Percentiles rank a stretch among this genome's conserved stretches.
phyloP scores from a whole-genome alignment of 2,888 invertebrate genomes.

The Pyrrhosoma nymphula region DNA sequence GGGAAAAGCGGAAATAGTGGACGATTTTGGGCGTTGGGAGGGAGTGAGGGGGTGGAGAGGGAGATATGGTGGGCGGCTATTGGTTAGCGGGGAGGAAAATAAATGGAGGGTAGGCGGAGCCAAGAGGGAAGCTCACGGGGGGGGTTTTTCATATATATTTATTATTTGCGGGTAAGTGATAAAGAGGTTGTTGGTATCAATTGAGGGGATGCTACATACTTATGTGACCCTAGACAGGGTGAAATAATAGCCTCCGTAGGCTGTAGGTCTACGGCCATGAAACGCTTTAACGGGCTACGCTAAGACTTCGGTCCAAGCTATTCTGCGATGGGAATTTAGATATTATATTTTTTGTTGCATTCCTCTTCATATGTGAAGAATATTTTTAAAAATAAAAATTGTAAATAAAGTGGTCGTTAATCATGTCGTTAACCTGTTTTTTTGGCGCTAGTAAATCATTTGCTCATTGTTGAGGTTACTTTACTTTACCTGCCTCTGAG shows the following conservation, averaged over 20 bases:
- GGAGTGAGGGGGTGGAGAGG: neutral
- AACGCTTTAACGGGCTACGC: no score
- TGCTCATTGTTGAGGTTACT: no score
- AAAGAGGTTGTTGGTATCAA: neutral
- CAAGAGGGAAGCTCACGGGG: neutral
- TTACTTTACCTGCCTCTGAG: no score
- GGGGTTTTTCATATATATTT: neutral
- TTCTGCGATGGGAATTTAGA: no score
- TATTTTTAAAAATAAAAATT: no score
- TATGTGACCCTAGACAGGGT: neutral
- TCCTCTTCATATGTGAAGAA: no score
- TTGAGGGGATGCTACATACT: neutral
- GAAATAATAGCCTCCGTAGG: neutral
- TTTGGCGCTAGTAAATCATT: no score
- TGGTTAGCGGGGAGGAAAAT: neutral
- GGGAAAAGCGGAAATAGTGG: neutral
- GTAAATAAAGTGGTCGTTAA: no score
- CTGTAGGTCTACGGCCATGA: neutral
- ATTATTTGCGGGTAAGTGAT: neutral
- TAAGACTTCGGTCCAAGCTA: no score
- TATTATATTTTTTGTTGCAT: no score
- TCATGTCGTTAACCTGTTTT: no score
- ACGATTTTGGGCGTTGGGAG: neutral
- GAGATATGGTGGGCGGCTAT: neutral
- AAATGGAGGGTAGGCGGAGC: neutral